These are phyloP conservation scores for Xestobium rufovillosum DNA, from an alignment of 2,888 invertebrate species.

Conservation along the genomic window DNA sequence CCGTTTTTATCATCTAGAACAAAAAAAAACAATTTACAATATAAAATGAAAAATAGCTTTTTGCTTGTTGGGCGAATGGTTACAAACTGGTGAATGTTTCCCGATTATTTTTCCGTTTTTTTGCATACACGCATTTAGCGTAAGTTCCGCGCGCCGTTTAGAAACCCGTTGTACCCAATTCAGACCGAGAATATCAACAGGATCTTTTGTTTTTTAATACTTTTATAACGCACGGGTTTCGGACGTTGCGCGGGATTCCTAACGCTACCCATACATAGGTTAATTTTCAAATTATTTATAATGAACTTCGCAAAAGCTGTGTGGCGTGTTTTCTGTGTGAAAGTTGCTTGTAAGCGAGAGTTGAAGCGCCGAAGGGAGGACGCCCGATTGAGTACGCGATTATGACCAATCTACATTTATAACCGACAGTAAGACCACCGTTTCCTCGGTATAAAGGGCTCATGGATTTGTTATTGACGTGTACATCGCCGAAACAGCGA, in stretches of 20 bases:
- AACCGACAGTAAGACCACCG: constrained; percentile 14
- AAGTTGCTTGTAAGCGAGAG: constrained; percentile 12
- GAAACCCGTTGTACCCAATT: too few relatives aligned
- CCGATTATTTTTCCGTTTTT: too few relatives aligned
- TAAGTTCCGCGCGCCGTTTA: too few relatives aligned
- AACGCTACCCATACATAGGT: too few relatives aligned
- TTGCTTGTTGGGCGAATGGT: constrained; percentile 5
- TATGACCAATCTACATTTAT: constrained; percentile 25
- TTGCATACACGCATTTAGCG: too few relatives aligned
- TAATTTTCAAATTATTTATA: too few relatives aligned
- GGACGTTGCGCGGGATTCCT: too few relatives aligned
- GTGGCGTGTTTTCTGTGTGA: constrained; percentile 18
- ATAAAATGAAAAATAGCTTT: constrained; percentile 17
- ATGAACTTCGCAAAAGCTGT: too few relatives aligned
- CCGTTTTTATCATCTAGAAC: constrained; percentile 11
- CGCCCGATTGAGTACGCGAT: constrained; percentile 20
- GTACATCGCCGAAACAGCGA: constrained; percentile 18
- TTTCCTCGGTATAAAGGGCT: constrained; percentile 31
- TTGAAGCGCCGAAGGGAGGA: constrained; percentile 15
- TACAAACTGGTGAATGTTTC: constrained; percentile 1
- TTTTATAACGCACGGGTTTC: too few relatives aligned
- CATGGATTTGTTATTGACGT: constrained; percentile 28
- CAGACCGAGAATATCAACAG: too few relatives aligned
- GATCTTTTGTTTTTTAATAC: too few relatives aligned
- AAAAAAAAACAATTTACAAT: constrained; percentile 23